These are phyloP conservation scores for Calidris pygmaea DNA, from an alignment of 2,113 vertebrate species.

Conservation along the genomic window DNA sequence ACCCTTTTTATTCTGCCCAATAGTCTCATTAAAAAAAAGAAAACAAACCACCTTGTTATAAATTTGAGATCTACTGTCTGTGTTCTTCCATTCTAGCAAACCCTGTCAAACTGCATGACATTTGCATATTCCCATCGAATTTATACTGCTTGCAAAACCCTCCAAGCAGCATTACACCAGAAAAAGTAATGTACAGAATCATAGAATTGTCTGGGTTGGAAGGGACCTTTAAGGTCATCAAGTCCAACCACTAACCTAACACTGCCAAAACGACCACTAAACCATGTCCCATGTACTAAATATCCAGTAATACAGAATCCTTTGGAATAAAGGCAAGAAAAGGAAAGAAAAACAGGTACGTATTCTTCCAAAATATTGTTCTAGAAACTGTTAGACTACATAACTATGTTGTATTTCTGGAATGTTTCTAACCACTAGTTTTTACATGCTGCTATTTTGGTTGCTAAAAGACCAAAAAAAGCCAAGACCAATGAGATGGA, in stretches of 20 bases:
- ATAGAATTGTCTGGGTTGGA: not conserved
- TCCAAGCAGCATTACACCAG: not conserved
- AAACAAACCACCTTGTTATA: not conserved
- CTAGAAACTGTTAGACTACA: not conserved
- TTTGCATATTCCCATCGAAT: conserved; percentile 7
- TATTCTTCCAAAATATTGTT: not conserved
- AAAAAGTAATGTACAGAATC: not conserved
- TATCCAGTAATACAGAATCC: not conserved
- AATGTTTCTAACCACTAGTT: not conserved
- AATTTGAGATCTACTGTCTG: not conserved
- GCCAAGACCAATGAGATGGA: not conserved
- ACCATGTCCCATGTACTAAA: not conserved
- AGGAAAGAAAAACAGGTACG: not conserved
- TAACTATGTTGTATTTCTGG: not conserved
- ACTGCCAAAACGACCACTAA: not conserved
- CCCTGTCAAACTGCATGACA: not conserved
- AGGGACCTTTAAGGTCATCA: not conserved
- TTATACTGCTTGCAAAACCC: conserved; percentile 21
- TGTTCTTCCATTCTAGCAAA: not conserved
- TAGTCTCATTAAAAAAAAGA: not conserved
- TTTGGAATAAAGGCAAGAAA: not conserved
- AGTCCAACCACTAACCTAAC: not conserved
- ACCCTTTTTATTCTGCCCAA: not conserved
- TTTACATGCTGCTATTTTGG: not conserved
- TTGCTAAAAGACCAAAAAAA: not conserved